phyloP scores from a whole-genome alignment of 2,888 invertebrate species.

The Malachius bipustulatus region DNA sequence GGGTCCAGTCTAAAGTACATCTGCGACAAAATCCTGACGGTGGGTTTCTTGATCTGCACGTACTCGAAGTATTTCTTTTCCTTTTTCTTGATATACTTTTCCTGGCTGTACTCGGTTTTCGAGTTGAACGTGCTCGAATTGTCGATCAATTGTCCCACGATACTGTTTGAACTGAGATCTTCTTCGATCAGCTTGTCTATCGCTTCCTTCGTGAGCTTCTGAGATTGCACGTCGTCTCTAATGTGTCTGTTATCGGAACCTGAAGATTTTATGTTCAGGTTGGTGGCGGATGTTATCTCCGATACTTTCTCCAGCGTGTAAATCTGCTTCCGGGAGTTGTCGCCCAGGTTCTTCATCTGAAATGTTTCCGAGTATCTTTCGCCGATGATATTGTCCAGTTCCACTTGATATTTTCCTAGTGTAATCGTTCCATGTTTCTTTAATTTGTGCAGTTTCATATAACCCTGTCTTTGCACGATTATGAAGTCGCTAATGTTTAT shows the following conservation, averaged over 20 bases:
- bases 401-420: slow-evolving; percentile 58
- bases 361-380: slow-evolving; percentile 64
- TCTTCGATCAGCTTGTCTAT: slow-evolving; percentile 68
- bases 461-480: slow-evolving; percentile 65
- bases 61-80: slow-evolving; percentile 85
- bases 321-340: slow-evolving; percentile 42
- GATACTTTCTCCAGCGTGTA: slow-evolving; percentile 43
- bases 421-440: slow-evolving; percentile 49
- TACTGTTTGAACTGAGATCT: slow-evolving; percentile 66
- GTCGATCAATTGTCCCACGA: slow-evolving; percentile 75
- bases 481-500: slow-evolving; percentile 62
- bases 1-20: slow-evolving; percentile 75
- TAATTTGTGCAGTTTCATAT: slow-evolving; percentile 64
- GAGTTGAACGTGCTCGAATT: slow-evolving; percentile 83
- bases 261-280: slow-evolving; percentile 52
- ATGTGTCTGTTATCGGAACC: slow-evolving; percentile 79
- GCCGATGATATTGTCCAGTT: slow-evolving; percentile 53
- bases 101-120: slow-evolving; percentile 87
- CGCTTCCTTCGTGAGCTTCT: slow-evolving; percentile 70
- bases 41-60: slow-evolving; percentile 68
- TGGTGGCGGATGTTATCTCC: slow-evolving; percentile 46
- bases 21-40: slow-evolving; percentile 67
- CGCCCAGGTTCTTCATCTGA: slow-evolving; percentile 54
- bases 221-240: slow-evolving; percentile 65
- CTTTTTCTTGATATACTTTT: slow-evolving; percentile 92